Conservation (phyloP, 2,888 invertebrate species). For the Dicyrtomina minuta region DNA sequence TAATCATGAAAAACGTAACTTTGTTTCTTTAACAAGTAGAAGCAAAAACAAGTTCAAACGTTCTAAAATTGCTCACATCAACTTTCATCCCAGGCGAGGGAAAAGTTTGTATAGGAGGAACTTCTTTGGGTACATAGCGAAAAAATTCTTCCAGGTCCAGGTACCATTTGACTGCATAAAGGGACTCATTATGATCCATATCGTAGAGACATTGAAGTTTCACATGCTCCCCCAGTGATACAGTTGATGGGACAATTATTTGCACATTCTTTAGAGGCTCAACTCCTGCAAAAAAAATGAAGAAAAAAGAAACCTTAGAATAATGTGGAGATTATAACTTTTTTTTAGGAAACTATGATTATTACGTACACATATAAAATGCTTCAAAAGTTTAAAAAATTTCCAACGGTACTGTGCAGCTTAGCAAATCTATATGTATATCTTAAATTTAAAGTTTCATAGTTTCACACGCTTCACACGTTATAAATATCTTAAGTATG, state of each 20-base stretch:
- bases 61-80: conserved; percentile 66
- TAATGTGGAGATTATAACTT: neutral
- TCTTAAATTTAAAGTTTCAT: too few species aligned
- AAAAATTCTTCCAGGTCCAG: conserved; percentile 75
- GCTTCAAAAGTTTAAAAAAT: neutral
- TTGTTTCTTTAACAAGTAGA: too few species aligned
- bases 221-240: conserved; percentile 68
- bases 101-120: conserved; percentile 73
- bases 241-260: conserved; percentile 71
- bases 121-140: conserved; percentile 75
- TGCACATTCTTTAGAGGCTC: conserved; percentile 66
- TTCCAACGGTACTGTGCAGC: neutral
- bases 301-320: neutral
- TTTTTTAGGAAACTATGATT: neutral
- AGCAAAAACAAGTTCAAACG: too few species aligned
- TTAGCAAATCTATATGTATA: neutral
- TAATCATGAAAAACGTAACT: too few species aligned
- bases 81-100: conserved; percentile 72
- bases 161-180: conserved; percentile 83
- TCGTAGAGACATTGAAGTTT: conserved; percentile 74
- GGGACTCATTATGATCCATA: conserved; percentile 67
- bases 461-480: too few species aligned
- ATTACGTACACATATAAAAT: neutral
- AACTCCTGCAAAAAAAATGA: conserved; percentile 43
- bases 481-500: too few species aligned